phyloP scores from a whole-genome alignment of 1,140 invertebrate genomes.

The Dendrolimus kikuchii region DNA sequence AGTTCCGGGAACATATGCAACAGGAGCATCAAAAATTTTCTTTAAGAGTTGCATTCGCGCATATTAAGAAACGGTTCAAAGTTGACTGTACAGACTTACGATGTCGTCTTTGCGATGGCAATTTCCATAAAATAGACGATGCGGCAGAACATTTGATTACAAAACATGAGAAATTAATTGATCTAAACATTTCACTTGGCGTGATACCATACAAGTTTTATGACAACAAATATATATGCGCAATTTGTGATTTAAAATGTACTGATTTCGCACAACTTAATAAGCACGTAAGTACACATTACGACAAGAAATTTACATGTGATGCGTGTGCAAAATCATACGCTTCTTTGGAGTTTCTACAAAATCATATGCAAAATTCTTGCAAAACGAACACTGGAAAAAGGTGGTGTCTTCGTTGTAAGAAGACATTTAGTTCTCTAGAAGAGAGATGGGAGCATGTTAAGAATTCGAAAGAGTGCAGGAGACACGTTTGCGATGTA shows the following conservation, averaged over 20 bases:
- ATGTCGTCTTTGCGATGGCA: constrained; percentile 35
- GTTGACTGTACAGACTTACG: constrained; percentile 40
- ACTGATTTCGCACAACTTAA: too few species aligned
- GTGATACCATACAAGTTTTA: constrained; percentile 5
- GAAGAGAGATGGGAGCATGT: constrained; percentile 13
- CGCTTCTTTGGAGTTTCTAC: too few species aligned
- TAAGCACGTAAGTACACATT: too few species aligned
- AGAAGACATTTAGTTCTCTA: constrained; percentile 6
- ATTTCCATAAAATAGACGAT: constrained; percentile 27
- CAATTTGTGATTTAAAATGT: too few species aligned
- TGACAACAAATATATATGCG: too few species aligned
- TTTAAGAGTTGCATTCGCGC: constrained; percentile 11
- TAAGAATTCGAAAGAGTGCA: constrained; percentile 5
- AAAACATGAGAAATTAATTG: constrained; percentile 27
- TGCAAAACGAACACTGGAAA: too few species aligned
- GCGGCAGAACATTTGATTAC: constrained; percentile 35
- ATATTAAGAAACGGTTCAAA: constrained; percentile 40
- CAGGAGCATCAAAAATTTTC: constrained; percentile 5
- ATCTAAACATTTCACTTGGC: constrained; percentile 31
- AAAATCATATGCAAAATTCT: too few species aligned
- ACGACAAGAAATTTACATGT: too few species aligned
- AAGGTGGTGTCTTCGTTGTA: constrained; percentile 3
- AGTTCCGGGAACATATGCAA: constrained; percentile 27
- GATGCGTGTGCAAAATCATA: too few species aligned
- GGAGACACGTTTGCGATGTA: constrained; percentile 8